Evolutionary conservation across 2,888 invertebrate species (phyloP).

Genomic region (Alsophila aescularia): DNA sequence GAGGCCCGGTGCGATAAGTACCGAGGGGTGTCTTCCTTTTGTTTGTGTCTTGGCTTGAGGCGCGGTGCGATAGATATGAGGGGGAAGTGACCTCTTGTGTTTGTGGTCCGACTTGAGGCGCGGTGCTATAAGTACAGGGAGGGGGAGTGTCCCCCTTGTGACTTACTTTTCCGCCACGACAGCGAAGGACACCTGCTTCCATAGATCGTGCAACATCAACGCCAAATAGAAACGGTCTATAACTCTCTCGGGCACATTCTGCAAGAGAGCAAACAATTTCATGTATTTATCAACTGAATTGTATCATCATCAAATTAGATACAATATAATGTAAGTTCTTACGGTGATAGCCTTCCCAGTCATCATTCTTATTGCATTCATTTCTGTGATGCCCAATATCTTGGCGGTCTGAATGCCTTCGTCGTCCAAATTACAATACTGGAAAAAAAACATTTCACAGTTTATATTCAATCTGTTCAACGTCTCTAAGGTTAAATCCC

Average conservation of each 20-base stretch:
- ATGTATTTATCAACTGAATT: background rate
- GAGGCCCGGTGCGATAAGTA: too few relatives aligned
- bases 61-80: too few relatives aligned
- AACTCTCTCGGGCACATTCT: conserved; percentile 86
- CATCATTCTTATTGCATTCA: conserved; percentile 87
- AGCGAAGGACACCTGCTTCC: conserved; percentile 87
- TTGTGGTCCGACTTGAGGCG: too few relatives aligned
- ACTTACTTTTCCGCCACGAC: conserved; percentile 87
- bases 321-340: conserved; percentile 34
- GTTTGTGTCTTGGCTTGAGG: too few relatives aligned
- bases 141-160: too few relatives aligned
- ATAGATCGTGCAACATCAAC: conserved; percentile 92
- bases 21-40: too few relatives aligned
- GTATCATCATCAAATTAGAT: background rate
- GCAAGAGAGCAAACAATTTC: conserved; percentile 43
- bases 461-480: too few relatives aligned
- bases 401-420: conserved; percentile 89
- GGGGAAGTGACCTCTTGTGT: too few relatives aligned
- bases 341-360: conserved; percentile 87
- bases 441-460: conserved; percentile 20
- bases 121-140: too few relatives aligned
- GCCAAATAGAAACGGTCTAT: conserved; percentile 93
- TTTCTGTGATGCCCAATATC: conserved; percentile 91
- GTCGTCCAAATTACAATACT: conserved; percentile 86
- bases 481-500: too few relatives aligned